Evolutionary conservation across 1,140 invertebrate species (phyloP).

Genomic region (Cyrtorhinus lividipennis): DNA sequence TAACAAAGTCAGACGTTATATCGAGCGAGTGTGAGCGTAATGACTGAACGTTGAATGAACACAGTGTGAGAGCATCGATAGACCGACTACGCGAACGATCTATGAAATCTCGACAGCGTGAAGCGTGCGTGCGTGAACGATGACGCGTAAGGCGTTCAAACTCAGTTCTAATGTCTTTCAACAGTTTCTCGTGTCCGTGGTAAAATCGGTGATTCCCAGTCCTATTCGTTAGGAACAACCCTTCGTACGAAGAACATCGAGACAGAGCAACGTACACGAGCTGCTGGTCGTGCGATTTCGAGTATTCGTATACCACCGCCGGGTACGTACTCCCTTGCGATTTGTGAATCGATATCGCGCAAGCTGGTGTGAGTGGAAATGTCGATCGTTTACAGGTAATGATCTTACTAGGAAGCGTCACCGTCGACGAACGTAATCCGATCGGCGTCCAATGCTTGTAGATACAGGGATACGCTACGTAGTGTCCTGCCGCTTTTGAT

Average conservation of each 20-base stretch:
- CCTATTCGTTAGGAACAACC: conserved; percentile 23
- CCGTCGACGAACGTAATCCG: background rate
- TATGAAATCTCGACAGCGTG: background rate
- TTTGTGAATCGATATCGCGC: conserved; percentile 28
- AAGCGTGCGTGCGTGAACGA: background rate
- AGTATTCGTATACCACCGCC: conserved; percentile 28
- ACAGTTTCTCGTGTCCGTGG: conserved; percentile 14
- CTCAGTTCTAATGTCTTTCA: conserved; percentile 11
- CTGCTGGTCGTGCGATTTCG: conserved; percentile 24
- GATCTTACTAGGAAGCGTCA: conserved; percentile 11
- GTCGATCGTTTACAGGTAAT: conserved; percentile 21
- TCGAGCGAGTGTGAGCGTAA: background rate
- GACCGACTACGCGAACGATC: background rate
- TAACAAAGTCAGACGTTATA: conserved; percentile 11
- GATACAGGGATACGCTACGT: conserved; percentile 17
- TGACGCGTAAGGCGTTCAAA: conserved; percentile 2
- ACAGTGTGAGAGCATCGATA: background rate
- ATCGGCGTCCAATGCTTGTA: conserved; percentile 19
- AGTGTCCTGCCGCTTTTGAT: conserved; percentile 21
- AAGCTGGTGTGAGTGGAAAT: conserved; percentile 25
- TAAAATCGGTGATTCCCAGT: conserved; percentile 22
- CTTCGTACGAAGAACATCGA: conserved; percentile 26
- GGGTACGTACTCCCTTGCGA: conserved; percentile 28
- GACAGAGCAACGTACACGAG: conserved; percentile 28
- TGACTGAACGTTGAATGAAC: conserved; percentile 1